phyloP scores from a whole-genome alignment of 1,140 invertebrate genomes.

The Rhagoletis zephyria region DNA sequence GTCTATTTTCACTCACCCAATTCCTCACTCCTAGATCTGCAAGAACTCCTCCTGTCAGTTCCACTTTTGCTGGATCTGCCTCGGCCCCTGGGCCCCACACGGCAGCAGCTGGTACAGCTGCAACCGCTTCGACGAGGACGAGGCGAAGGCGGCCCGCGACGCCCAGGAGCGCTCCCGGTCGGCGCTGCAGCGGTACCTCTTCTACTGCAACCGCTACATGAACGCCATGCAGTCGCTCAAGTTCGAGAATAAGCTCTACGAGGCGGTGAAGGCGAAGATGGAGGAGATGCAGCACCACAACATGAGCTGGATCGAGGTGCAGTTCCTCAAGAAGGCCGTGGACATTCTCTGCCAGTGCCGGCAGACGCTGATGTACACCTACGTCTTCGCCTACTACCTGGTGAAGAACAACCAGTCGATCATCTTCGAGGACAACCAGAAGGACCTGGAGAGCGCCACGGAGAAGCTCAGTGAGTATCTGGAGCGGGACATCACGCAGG shows the following conservation, averaged over 20 bases:
- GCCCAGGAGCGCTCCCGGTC: constrained; percentile 93
- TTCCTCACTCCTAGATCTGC: no score
- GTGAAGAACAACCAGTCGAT: constrained; percentile 98
- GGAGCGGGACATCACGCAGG: constrained; percentile 96
- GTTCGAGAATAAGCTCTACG: constrained; percentile 96
- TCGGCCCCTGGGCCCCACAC: constrained; percentile 98
- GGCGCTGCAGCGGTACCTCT: constrained; percentile 86
- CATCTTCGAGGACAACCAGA: constrained; percentile 99
- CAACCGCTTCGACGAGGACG: constrained; percentile 97
- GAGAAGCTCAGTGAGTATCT: constrained; percentile 97
- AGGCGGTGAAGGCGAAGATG: constrained; percentile 97
- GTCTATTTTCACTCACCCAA: no score
- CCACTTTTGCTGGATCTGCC: constrained; percentile 99
- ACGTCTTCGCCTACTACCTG: constrained; percentile 99
- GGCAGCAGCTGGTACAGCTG: constrained; percentile 99
- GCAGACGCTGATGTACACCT: constrained; percentile 99
- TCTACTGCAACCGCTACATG: constrained; percentile 99
- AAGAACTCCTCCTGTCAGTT: constrained; percentile 98
- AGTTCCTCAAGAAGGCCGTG: constrained; percentile 97
- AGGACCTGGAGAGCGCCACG: constrained; percentile 96
- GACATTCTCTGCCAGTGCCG: constrained; percentile 97
- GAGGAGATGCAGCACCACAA: constrained; percentile 99
- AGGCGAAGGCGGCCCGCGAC: constrained; percentile 95
- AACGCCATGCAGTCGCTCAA: constrained; percentile 99
- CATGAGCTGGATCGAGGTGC: constrained; percentile 99